A percentile compares a stretch with the other conserved stretches of the same genome.
These are phyloP conservation scores for Conopomorpha cramerella DNA, from an alignment of 1,140 invertebrate genomes.

Conservation along the genomic window DNA sequence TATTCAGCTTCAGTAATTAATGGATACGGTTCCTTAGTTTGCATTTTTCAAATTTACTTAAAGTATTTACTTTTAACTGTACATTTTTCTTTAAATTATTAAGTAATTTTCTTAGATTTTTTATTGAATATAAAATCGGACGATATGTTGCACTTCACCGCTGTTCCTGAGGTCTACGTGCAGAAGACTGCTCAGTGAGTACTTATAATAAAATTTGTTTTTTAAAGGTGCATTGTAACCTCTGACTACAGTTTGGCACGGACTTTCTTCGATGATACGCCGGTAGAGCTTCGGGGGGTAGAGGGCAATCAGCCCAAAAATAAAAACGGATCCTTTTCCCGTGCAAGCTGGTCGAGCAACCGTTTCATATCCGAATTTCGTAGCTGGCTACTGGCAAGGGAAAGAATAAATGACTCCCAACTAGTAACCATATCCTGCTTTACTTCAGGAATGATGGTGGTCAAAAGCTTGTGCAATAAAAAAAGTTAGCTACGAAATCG, in stretches of 20 bases:
- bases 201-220: conserved; percentile 6
- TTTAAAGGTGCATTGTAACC: not conserved
- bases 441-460: too few species aligned
- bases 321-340: too few species aligned
- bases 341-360: too few species aligned
- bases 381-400: too few species aligned
- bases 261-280: too few species aligned
- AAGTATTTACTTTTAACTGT: conserved; percentile 15
- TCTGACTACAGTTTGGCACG: not conserved
- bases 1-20: conserved; percentile 50
- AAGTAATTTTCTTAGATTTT: conserved; percentile 13
- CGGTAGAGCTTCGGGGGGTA: too few species aligned
- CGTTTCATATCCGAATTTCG: too few species aligned
- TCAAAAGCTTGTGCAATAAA: too few species aligned
- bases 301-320: too few species aligned
- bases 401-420: too few species aligned
- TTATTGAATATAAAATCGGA: conserved; percentile 11
- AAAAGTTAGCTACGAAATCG: too few species aligned
- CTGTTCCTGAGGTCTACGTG: conserved; percentile 38
- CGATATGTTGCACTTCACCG: conserved; percentile 46
- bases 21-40: conserved; percentile 26
- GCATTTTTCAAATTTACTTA: conserved; percentile 12
- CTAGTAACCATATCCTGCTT: too few species aligned
- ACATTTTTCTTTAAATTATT: conserved; percentile 11
- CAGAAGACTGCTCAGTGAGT: conserved; percentile 38